Base-by-base conservation (phyloP, 2,888 invertebrate genomes). In the Masnerella sp. region DNA sequence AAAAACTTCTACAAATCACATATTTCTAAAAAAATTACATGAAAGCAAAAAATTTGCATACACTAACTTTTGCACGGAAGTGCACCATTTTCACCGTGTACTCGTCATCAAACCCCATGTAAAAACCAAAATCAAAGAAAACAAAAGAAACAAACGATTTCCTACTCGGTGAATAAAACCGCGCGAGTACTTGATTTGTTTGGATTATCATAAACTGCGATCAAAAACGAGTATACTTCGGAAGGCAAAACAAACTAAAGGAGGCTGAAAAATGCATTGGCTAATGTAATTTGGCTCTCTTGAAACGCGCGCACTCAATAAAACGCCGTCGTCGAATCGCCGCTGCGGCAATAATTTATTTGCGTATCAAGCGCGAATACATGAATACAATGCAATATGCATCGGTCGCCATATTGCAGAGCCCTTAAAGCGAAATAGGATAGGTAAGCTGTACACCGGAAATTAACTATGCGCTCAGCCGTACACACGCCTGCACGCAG, bases 391-490 rank as follows among this genome's bases (percentile, higher is more conserved):
- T 74, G 69, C 69, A 74, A 74, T 74, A 69, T 74, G 64, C 64
- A 74, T 68, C 51, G 76, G 74, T 70, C 59, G 71, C 74, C 74
- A 68, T 71, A 34, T 68, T 74, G 74, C 65, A 58, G 62, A 64
- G 54, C 70, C 74, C 69, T 62, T 78, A 72, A 67, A 74, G 74
- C 73, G 75, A 78, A 77, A 78, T 75, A 74, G 75, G 68, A 59
- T 43, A 61, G 76, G 67, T 70, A 69, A 64, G 72, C 79, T 73
- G 85, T 87, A 74, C 77, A 78, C 79, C 67, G 74, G 77, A 81
- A 81, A 82, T 83, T 82, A 82, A 80, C 78, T 76, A 79, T 81
- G 78, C 80, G 77, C 77, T 75, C 74, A 76, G 77, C 77, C 77
- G 75, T 78, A 77, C 58, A 75, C 75, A 76, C 82, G 76, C 74